Percentiles rank a stretch among this genome's conserved stretches.
Conservation (phyloP, 2,113 vertebrate genomes). For the Pygoscelis antarcticus region DNA sequence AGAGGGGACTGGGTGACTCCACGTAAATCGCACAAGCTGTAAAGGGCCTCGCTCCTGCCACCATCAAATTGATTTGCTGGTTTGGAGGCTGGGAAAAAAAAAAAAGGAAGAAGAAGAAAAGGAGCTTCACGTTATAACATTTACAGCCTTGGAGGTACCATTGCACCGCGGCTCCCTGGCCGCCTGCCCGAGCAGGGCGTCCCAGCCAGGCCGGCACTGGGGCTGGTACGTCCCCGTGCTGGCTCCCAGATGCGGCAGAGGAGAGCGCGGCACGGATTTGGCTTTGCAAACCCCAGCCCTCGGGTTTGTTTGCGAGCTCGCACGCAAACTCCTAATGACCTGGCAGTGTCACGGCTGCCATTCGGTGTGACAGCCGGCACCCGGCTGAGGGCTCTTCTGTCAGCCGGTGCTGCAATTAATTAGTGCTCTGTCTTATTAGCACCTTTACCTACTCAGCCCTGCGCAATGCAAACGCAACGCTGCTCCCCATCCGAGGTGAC, state of each 20-base stretch:
- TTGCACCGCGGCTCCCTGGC: accelerated
- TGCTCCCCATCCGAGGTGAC: background rate
- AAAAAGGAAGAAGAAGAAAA: too few species aligned
- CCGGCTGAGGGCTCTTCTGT: background rate
- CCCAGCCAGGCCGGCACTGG: accelerated
- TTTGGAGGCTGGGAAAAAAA: background rate
- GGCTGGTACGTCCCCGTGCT: accelerated
- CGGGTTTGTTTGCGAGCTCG: background rate
- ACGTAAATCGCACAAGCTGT: background rate
- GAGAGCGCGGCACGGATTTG: accelerated
- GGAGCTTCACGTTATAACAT: accelerated
- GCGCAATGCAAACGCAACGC: accelerated
- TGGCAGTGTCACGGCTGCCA: background rate
- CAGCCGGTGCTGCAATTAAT: conserved; percentile 1
- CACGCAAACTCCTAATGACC: background rate
- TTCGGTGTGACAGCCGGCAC: background rate
- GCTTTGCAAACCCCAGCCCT: background rate
- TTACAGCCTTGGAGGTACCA: background rate
- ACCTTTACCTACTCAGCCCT: background rate
- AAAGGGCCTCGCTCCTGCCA: conserved; percentile 36
- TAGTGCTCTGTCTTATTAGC: conserved; percentile 27
- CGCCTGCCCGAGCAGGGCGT: accelerated
- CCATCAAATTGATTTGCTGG: conserved; percentile 45
- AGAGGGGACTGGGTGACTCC: conserved; percentile 14
- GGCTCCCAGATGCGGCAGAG: accelerated